Base-by-base conservation (phyloP, 2,113 vertebrate species). In the Meriones unguiculatus region DNA sequence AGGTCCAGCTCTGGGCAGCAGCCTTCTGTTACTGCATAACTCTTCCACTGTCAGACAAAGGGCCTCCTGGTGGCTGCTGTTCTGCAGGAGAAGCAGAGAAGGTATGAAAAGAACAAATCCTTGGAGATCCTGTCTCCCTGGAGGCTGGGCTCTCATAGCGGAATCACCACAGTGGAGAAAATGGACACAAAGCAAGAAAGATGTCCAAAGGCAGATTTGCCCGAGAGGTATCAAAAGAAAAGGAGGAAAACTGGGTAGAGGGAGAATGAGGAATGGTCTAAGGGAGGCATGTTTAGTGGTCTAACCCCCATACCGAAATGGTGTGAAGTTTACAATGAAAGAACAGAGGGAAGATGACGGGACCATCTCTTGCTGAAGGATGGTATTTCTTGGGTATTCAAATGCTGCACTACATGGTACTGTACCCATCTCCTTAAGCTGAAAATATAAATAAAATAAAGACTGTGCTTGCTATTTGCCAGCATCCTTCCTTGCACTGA, bases 261-360 rank as follows among this genome's bases (percentile, higher is more conserved):
- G 52, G 64, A 62, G 81, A 70, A 78, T 46, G 81, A 75, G 91
- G n/a, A 62, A 70, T 52, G 46, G 65, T 70, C 87, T 67, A 76
- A 73, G 18, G 1, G 7, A 59, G 54, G 50, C 11, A 4, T 84
- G 41, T 87, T 81, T 35, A 86, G 54, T 3, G 1, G 76, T 46
- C 87, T 76, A 89, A 90, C 69, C 77, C 52, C 64, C 62, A 64
- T 30, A 81, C 73, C 35, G 65, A 70, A 69, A 89, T 77, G 89
- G 82, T 92, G 88, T 76, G 62, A 87, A 77, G 84, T 73, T 78
- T 90, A 92, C 75, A 75, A 46, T 30, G 77, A 57, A 89, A 90
- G 95, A 92, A 91, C 87, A 91, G 93, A 95, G 94, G 93, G 95
- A 76, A 82, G n/a, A 41, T 41, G 72, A 78, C 25, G 77, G 96